Evolutionary conservation across 2,797 vertebrate genomes (phyloP).

Genomic region (Clarias fuscus): DNA sequence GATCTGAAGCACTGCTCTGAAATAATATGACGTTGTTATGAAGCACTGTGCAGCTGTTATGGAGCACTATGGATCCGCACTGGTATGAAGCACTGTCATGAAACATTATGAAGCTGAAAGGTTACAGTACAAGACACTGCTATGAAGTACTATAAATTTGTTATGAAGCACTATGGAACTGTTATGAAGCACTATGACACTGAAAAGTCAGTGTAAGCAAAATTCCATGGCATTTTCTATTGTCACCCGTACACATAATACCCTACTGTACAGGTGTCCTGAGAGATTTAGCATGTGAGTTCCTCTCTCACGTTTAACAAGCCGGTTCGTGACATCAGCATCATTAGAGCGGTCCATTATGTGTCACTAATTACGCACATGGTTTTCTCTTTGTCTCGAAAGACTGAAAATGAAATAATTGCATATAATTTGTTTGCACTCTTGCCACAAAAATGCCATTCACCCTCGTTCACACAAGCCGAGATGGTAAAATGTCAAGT

Average conservation of each 20-base stretch:
- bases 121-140: no score
- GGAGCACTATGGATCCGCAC: no score
- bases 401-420: slow-evolving; percentile 40
- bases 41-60: no score
- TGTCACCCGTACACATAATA: no score
- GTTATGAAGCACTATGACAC: background rate
- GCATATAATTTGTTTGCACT: slow-evolving; percentile 8
- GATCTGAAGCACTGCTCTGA: no score
- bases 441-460: background rate
- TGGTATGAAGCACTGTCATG: no score
- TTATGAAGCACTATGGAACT: no score
- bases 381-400: background rate
- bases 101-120: no score
- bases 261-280: background rate
- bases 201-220: background rate
- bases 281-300: background rate
- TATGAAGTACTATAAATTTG: no score
- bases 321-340: background rate
- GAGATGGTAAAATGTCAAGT: slow-evolving; percentile 23
- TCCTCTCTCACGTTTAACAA: background rate
- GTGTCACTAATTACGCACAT: slow-evolving; percentile 1
- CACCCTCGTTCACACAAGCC: background rate
- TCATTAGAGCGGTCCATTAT: background rate
- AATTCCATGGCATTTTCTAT: background rate
- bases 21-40: no score